Evolutionary conservation across 2,888 invertebrate species (phyloP).

Genomic region (Acleris sparsana): DNA sequence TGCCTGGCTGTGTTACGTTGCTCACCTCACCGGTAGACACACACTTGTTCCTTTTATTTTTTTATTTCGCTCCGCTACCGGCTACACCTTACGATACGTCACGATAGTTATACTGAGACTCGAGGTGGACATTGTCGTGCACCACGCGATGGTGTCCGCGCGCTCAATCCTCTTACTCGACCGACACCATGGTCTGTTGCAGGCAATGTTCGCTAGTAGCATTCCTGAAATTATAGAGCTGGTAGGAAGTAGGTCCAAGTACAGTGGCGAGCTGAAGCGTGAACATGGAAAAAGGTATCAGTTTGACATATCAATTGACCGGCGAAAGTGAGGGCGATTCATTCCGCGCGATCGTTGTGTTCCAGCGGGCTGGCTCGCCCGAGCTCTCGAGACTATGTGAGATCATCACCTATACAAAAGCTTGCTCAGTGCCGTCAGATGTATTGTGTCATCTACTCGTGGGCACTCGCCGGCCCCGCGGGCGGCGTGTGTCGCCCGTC

Average conservation of each 20-base stretch:
- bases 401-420: conserved; percentile 78
- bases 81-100: conserved; percentile 75
- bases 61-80: conserved; percentile 80
- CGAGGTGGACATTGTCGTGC: conserved; percentile 81
- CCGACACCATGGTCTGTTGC: conserved; percentile 87
- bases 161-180: conserved; percentile 67
- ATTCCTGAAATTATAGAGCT: conserved; percentile 99
- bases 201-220: conserved; percentile 99
- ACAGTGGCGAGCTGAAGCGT: conserved; percentile 99
- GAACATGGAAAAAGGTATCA: conserved; percentile 99
- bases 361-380: conserved; percentile 70
- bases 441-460: conserved; percentile 84
- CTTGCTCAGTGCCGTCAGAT: conserved; percentile 85
- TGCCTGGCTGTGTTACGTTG: conserved; percentile 84
- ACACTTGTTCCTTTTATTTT: conserved; percentile 76
- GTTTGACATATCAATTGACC: conserved; percentile 74
- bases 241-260: conserved; percentile 99
- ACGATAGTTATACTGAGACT: conserved; percentile 75
- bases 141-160: conserved; percentile 80
- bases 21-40: conserved; percentile 83
- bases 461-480: conserved; percentile 63
- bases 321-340: conserved; percentile 77
- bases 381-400: conserved; percentile 70
- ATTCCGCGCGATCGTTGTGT: conserved; percentile 55
- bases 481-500: conserved; percentile 46